Evolutionary conservation across 2,888 invertebrate genomes (phyloP).

Genomic region (Eupithecia insigniata): DNA sequence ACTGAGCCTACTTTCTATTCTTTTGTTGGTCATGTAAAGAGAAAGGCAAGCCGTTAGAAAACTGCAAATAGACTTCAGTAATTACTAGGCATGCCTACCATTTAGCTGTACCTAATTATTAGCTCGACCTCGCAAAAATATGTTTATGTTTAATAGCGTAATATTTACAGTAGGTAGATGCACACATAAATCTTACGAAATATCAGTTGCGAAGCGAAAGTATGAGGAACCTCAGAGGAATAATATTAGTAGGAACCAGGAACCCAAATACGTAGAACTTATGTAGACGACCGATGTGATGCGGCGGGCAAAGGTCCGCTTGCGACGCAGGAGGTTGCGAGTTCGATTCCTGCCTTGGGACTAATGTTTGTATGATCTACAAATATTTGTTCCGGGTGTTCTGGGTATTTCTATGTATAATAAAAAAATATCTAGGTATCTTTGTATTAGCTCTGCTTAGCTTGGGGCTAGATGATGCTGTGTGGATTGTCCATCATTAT

Average conservation of each 20-base stretch:
- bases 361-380: too few relatives aligned
- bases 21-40: conserved; percentile 59
- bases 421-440: too few relatives aligned
- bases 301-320: too few relatives aligned
- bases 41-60: conserved; percentile 66
- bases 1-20: conserved; percentile 61
- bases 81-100: conserved; percentile 53
- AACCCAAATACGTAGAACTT: not conserved
- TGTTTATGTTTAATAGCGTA: conserved; percentile 12
- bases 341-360: too few relatives aligned
- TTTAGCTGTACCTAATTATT: conserved; percentile 34
- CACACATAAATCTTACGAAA: conserved; percentile 20
- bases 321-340: too few relatives aligned
- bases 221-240: not conserved
- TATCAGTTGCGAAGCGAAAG: not conserved
- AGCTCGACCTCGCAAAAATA: conserved; percentile 17
- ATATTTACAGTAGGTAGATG: conserved; percentile 14
- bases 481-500: too few relatives aligned
- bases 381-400: too few relatives aligned
- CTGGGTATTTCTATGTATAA: too few relatives aligned
- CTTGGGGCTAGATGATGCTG: too few relatives aligned
- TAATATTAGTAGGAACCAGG: not conserved
- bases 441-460: too few relatives aligned
- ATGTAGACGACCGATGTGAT: too few relatives aligned
- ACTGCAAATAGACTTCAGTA: conserved; percentile 53